Evolutionary conservation across 23 tunicate species (phyloP), one percentile per base, ranked within the genome.

Genomic region (Trididemnum clinides): DNA sequence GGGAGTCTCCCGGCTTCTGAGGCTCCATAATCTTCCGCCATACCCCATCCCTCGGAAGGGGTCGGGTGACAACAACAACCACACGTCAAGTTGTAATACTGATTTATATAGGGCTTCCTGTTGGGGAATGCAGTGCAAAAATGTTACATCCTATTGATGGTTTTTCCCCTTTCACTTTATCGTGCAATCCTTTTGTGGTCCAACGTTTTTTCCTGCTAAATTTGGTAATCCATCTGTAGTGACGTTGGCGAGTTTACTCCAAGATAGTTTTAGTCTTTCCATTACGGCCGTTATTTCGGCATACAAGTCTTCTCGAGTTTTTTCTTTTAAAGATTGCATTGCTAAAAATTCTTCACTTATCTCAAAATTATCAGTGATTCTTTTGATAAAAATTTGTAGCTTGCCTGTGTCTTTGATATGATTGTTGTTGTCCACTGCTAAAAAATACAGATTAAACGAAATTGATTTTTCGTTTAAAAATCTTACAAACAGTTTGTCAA

Each of bases 161-260:
- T 74, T 74, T 74, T 74, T 58, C 81, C 38, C 81, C 2, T 74
- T 19, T 58, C 7, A 20, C 58, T 74, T 37, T 12, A 36, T n/a
- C 30, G 28, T 36, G 30, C 28, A 5, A 6, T 37, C 30, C 30
- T 70, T 70, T 70, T 26, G 82, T 15, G 44, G 63, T 18, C 82
- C 82, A 39, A 76, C 70, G 63, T 76, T 76, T 76, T 76, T 76
- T 76, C 63, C 82, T 30, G 70, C 39, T 30, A 76, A 27, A 37
- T 57, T 57, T 79, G 84, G 84, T 5, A 39, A 79, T 57, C 84
- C 84, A 79, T 79, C 72, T 10, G 84, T 79, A 39, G 72, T 79
- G 84, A 79, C 34, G 25, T 54, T 57, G 4, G 51, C 37, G 29
- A 54, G 72, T 32, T 39, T 79, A 7, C n/a, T n/a, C n/a, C n/a